phyloP scores from a whole-genome alignment of 2,113 vertebrate genomes.

The Uria lomvia region DNA sequence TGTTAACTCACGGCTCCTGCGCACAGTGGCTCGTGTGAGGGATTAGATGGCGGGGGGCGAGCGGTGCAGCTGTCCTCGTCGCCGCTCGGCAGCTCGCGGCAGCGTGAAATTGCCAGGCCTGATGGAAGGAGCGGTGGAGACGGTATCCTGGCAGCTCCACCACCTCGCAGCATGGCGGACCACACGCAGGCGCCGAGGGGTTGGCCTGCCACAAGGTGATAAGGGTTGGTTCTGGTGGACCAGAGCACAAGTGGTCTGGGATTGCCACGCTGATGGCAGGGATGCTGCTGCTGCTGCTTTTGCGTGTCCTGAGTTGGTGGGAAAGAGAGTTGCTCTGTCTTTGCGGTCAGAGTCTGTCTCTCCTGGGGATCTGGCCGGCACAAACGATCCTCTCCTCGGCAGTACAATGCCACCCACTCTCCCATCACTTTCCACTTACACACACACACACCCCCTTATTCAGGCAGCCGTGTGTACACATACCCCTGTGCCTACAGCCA shows the following conservation, averaged over 20 bases:
- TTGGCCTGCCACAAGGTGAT: background rate
- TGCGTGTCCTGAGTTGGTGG: background rate
- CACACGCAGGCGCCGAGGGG: accelerated
- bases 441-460: background rate
- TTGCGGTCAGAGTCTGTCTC: background rate
- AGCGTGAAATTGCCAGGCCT: background rate
- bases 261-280: accelerated
- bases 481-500: background rate
- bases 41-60: background rate
- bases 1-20: background rate
- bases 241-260: accelerated
- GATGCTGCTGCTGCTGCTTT: background rate
- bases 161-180: background rate
- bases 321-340: background rate
- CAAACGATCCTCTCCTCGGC: background rate
- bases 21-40: background rate
- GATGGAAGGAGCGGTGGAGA: background rate
- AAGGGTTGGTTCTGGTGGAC: background rate
- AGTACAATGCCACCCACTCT: background rate
- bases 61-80: background rate
- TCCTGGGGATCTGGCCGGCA: background rate
- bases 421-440: background rate
- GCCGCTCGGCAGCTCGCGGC: background rate
- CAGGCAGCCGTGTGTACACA: background rate
- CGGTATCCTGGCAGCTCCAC: background rate